Evolutionary conservation across 2,888 invertebrate species (phyloP).

Genomic region (Matsumyia berberina): DNA sequence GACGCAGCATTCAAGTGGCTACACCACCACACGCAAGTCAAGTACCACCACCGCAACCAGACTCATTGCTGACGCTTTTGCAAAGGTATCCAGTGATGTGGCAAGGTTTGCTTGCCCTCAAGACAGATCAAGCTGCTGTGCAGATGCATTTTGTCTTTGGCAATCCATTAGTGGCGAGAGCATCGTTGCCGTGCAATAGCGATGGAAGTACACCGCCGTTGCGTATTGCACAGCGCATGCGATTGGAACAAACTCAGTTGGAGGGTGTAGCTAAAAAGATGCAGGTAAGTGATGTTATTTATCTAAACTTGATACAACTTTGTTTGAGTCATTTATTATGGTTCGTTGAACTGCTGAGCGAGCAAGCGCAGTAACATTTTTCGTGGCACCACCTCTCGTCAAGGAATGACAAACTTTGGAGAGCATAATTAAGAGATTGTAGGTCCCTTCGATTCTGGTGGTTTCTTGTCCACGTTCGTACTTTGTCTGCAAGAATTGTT

Average conservation of each 20-base stretch:
- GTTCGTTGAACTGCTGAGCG: no score
- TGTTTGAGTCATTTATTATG: not conserved
- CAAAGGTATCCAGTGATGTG: slow-evolving; percentile 98
- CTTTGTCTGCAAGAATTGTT: no score
- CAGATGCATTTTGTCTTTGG: slow-evolving; percentile 99
- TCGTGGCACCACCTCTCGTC: no score
- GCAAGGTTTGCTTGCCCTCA: slow-evolving; percentile 97
- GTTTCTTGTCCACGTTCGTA: no score
- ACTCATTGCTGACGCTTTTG: slow-evolving; percentile 91
- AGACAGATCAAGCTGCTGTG: slow-evolving; percentile 98
- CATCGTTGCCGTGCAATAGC: slow-evolving; percentile 93
- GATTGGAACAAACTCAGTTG: slow-evolving; percentile 96
- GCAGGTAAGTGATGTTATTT: slow-evolving; percentile 88
- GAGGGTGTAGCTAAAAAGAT: slow-evolving; percentile 98
- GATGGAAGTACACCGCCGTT: slow-evolving; percentile 94
- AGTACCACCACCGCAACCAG: slow-evolving; percentile 92
- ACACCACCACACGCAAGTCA: slow-evolving; percentile 90
- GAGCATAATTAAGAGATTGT: no score
- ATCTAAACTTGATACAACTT: slow-evolving; percentile 13
- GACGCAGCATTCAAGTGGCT: slow-evolving; percentile 81
- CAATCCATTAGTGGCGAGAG: slow-evolving; percentile 94
- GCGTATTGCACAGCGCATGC: slow-evolving; percentile 98
- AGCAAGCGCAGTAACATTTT: no score
- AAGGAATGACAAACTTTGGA: no score
- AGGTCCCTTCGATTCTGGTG: no score